Evolutionary conservation across 2,888 invertebrate species (phyloP).

Genomic region (Melanostoma mellinum): DNA sequence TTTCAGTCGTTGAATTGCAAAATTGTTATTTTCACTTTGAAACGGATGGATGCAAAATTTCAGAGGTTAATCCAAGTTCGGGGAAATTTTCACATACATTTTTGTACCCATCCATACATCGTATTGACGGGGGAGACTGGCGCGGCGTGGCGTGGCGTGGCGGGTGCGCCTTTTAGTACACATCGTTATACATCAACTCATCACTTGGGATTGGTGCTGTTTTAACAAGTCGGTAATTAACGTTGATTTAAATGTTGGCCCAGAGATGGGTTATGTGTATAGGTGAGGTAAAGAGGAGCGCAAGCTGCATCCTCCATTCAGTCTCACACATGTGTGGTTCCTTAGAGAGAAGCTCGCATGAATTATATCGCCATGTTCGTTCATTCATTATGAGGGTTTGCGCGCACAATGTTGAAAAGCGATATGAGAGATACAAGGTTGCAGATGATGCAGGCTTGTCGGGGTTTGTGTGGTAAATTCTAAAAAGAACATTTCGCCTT

Average conservation of each 20-base stretch:
- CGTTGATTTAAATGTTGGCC: slow-evolving; percentile 62
- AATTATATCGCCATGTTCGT: background rate
- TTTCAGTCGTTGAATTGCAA: slow-evolving; percentile 54
- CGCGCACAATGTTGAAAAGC: background rate
- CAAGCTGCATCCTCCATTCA: slow-evolving; percentile 22
- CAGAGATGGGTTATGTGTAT: slow-evolving; percentile 1
- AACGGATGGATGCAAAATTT: slow-evolving; percentile 45
- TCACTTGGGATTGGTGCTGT: slow-evolving; percentile 47
- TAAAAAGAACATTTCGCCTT: slow-evolving; percentile 46
- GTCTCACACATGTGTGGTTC: slow-evolving; percentile 36
- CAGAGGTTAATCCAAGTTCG: slow-evolving; percentile 37
- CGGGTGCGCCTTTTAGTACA: too few relatives aligned
- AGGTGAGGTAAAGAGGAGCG: slow-evolving; percentile 1
- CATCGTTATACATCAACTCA: slow-evolving; percentile 10
- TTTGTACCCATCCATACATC: background rate
- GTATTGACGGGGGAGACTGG: too few relatives aligned
- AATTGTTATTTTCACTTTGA: slow-evolving; percentile 53
- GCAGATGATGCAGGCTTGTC: slow-evolving; percentile 45
- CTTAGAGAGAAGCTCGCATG: background rate
- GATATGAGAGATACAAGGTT: slow-evolving; percentile 36
- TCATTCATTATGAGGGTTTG: slow-evolving; percentile 4
- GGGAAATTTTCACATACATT: slow-evolving; percentile 2
- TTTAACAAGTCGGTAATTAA: slow-evolving; percentile 71
- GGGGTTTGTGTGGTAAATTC: slow-evolving; percentile 23
- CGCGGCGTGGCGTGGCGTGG: too few relatives aligned